Evolutionary conservation across 1,140 invertebrate genomes (phyloP).

Genomic region (Anthonomus grandis): DNA sequence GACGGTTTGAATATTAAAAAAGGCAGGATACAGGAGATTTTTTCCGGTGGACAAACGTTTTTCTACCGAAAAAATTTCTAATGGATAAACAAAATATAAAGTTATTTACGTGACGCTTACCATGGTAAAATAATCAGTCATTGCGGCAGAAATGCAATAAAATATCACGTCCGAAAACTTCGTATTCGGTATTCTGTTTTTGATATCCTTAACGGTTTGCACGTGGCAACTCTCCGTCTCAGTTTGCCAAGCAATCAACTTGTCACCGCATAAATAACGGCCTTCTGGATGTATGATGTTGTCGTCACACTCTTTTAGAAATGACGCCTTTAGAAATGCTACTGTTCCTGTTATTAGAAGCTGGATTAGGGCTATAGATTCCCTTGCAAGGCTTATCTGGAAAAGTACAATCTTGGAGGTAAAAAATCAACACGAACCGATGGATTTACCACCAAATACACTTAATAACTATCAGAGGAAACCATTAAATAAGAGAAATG

Average conservation of each 20-base stretch:
- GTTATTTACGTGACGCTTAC: too few relatives aligned
- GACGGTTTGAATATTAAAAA: not conserved
- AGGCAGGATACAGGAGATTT: not conserved
- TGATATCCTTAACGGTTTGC: slow-evolving; percentile 1
- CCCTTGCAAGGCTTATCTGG: not conserved
- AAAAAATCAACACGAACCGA: too few relatives aligned
- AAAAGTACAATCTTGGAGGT: too few relatives aligned
- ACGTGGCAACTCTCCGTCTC: not conserved
- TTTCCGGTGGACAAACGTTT: not conserved
- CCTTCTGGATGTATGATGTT: not conserved
- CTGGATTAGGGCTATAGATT: not conserved
- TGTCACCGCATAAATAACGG: slow-evolving; percentile 2
- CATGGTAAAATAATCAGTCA: not conserved
- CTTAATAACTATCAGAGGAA: too few relatives aligned
- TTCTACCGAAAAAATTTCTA: slow-evolving; percentile 3
- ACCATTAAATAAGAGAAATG: too few relatives aligned
- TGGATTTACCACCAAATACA: too few relatives aligned
- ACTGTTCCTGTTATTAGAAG: not conserved
- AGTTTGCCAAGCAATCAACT: slow-evolving; percentile 6
- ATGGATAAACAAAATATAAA: too few relatives aligned
- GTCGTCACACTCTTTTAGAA: not conserved
- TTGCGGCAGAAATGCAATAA: slow-evolving; percentile 5
- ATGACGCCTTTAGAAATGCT: not conserved
- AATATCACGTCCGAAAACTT: slow-evolving; percentile 8
- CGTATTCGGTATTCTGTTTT: slow-evolving; percentile 5